Conservation (phyloP, 2,797 vertebrate genomes). For the Cottoperca gobio region DNA sequence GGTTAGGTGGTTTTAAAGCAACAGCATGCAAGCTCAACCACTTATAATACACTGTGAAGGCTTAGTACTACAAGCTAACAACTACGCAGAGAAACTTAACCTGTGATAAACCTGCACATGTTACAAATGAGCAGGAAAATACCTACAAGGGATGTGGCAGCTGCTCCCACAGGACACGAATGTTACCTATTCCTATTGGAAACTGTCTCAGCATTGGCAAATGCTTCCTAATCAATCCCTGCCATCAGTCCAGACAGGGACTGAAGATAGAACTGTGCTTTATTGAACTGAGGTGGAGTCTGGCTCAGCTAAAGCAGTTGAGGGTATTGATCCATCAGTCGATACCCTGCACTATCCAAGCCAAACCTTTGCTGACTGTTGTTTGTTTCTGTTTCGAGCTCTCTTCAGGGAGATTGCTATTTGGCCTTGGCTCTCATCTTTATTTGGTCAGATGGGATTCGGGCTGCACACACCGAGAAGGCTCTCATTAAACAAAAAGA, state of each 20-base stretch:
- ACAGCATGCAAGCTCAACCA: not conserved
- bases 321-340: conserved; percentile 73
- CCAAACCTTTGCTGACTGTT: conserved; percentile 64
- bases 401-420: conserved; percentile 56
- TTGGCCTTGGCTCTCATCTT: conserved; percentile 58
- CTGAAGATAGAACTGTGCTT: conserved; percentile 73
- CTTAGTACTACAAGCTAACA: conserved; percentile 40
- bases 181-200: conserved; percentile 40
- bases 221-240: conserved; percentile 76
- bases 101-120: conserved; percentile 17
- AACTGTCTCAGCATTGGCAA: conserved; percentile 69
- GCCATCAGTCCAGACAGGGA: conserved; percentile 69
- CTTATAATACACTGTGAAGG: conserved; percentile 18
- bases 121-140: conserved; percentile 29
- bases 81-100: conserved; percentile 21
- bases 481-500: conserved; percentile 53
- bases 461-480: conserved; percentile 21
- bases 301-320: conserved; percentile 77
- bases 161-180: conserved; percentile 40
- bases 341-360: conserved; percentile 70
- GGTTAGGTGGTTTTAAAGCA: conserved; percentile 18
- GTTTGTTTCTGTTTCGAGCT: conserved; percentile 59
- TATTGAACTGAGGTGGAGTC: conserved; percentile 76
- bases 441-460: conserved; percentile 45
- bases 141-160: conserved; percentile 4